Base-by-base conservation (phyloP, 2,113 vertebrate genomes). In the Sebastes fasciatus region DNA sequence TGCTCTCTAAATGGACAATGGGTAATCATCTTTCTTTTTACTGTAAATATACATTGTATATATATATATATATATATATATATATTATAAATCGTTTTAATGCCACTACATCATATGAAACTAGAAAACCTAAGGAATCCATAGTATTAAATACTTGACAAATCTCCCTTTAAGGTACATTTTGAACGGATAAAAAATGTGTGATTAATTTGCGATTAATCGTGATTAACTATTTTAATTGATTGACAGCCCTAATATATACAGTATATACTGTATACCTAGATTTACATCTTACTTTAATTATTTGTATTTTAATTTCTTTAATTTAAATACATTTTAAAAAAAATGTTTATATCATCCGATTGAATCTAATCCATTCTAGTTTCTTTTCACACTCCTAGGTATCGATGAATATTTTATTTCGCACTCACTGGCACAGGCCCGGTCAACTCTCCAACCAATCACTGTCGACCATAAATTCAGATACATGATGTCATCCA, bases 401-500 rank as follows among this genome's bases (percentile, higher is more conserved):
- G 8, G 12, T 60, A 5, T 21, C 48, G 43, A 60, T 81, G 9
- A 61, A 67, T 61, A 65, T 64, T 62, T 48, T 7, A 68, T 79
- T 62, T 40, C 5, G 43, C 62, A 52, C 61, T 51, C 19, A 45
- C 52, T 21, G 13, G 58, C 55, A 43, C 52, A 69, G 49, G 46
- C 26, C 61, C 2, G 19, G 26, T 49, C 60, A 72, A 17, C 49
- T 6, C 42, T 73, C 26, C 43, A 23, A 17, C 69, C 21, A 45
- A 60, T 74, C 71, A 60, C 52, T 49, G 69, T 40, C 3, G 62
- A 34, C 48, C n/a, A 21, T 54, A 8, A 54, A 40, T 63, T 17
- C 64, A 42, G 72, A 70, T 13, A 49, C 49, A 62, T 64, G 80
- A 77, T 58, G 34, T 72, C 67, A 72, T 51, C 74, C 19, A 10